Percentiles rank a stretch among this genome's conserved stretches.
These are phyloP conservation scores for Chelidonichthys spinosus DNA, from an alignment of 2,797 vertebrate species.

Conservation along the genomic window DNA sequence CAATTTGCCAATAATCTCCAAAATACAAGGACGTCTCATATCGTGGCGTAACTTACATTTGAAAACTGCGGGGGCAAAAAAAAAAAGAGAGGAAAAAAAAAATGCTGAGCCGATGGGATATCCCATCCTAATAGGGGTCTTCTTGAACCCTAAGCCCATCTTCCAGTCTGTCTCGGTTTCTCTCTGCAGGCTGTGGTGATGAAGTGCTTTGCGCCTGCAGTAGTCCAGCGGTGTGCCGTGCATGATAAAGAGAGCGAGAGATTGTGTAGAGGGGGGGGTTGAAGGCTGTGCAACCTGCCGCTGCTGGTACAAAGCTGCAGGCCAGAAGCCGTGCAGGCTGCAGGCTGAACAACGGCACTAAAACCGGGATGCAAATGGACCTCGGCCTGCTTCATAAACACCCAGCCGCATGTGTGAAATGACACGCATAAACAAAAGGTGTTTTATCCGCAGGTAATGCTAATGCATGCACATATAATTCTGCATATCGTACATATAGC, in stretches of 20 bases:
- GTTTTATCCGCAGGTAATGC: conserved; percentile 50
- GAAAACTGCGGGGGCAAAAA: conserved; percentile 10
- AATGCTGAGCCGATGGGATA: conserved; percentile 56
- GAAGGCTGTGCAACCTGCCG: conserved; percentile 61
- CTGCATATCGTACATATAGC: conserved; percentile 42
- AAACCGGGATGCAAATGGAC: conserved; percentile 72
- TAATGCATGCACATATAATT: conserved; percentile 41
- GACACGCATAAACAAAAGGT: conserved; percentile 64
- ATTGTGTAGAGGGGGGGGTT: conserved; percentile 46
- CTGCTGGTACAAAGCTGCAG: conserved; percentile 71
- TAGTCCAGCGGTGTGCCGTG: conserved; percentile 72
- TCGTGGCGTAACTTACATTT: conserved; percentile 41
- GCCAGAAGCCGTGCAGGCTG: conserved; percentile 59
- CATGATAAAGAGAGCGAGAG: conserved; percentile 79
- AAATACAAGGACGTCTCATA: conserved; percentile 52
- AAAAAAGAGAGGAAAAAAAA: not conserved
- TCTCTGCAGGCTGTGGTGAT: conserved; percentile 77
- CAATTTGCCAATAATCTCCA: conserved; percentile 63
- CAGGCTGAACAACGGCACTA: conserved; percentile 68
- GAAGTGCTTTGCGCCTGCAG: conserved; percentile 76
- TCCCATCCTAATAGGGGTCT: conserved; percentile 67
- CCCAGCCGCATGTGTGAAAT: conserved; percentile 50
- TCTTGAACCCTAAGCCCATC: conserved; percentile 73
- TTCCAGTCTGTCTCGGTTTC: conserved; percentile 66
- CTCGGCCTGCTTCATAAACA: conserved; percentile 51